Evolutionary conservation across 2,113 vertebrate species (phyloP).

Genomic region (Callopanchax toddi): DNA sequence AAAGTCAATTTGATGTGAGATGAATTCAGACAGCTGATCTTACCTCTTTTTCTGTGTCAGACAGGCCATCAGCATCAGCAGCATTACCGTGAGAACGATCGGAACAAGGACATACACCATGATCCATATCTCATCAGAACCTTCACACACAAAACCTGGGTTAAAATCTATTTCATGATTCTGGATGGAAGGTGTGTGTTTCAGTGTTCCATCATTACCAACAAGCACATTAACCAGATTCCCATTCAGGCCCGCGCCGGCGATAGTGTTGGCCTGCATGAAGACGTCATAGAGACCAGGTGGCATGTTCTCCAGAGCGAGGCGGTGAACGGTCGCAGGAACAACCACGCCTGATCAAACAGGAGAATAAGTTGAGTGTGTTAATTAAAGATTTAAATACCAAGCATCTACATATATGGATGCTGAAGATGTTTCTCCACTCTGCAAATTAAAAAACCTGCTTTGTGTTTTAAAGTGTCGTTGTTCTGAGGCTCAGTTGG

Average conservation of each 20-base stretch:
- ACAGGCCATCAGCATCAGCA: conserved; percentile 37
- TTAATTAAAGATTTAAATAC: too few species aligned
- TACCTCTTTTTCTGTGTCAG: conserved; percentile 39
- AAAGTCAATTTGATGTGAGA: too few species aligned
- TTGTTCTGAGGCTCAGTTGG: too few species aligned
- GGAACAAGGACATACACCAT: conserved; percentile 17
- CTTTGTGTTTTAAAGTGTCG: too few species aligned
- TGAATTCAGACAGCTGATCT: neutral
- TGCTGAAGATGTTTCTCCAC: too few species aligned
- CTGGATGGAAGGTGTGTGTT: neutral
- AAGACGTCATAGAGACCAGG: conserved; percentile 59
- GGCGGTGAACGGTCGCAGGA: conserved; percentile 7
- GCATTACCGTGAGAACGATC: conserved; percentile 23
- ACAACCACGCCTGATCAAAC: conserved; percentile 39
- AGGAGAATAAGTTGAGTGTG: neutral
- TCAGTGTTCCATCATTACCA: conserved; percentile 15
- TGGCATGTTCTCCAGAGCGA: conserved; percentile 52
- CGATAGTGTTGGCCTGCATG: conserved; percentile 63
- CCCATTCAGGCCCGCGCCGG: conserved; percentile 58
- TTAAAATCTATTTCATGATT: neutral
- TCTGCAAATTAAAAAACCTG: too few species aligned
- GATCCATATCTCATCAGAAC: conserved; percentile 18
- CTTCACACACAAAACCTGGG: conserved; percentile 35
- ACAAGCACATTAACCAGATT: conserved; percentile 22
- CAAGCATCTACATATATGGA: too few species aligned